These are phyloP conservation scores for Netelia melanura DNA, from an alignment of 2,888 invertebrate genomes.

Conservation along the genomic window DNA sequence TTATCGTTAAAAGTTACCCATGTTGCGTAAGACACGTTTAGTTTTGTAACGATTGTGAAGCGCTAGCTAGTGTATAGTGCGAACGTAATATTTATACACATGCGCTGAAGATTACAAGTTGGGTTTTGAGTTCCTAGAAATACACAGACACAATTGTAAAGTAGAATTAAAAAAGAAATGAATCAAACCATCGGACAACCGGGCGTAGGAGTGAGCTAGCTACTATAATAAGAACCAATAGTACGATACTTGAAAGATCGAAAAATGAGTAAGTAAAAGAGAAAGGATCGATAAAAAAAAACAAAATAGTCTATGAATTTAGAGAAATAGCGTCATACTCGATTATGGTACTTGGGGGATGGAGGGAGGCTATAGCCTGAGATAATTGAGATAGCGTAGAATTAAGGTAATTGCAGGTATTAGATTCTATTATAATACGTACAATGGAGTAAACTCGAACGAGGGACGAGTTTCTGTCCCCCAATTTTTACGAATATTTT, in stretches of 20 bases:
- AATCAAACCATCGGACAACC: conserved; percentile 48
- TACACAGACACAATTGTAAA: conserved; percentile 40
- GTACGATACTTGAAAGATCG: conserved; percentile 11
- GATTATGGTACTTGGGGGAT: conserved; percentile 25
- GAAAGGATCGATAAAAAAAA: conserved; percentile 39
- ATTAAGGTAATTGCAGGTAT: conserved; percentile 52
- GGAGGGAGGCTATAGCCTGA: not conserved
- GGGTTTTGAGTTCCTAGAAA: conserved; percentile 63
- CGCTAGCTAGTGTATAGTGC: conserved; percentile 10
- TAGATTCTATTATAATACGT: conserved; percentile 51
- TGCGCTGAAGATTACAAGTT: conserved; percentile 51
- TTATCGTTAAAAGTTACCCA: not conserved
- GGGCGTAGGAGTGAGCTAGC: conserved; percentile 30
- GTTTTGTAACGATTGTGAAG: conserved; percentile 19
- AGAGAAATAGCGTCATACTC: conserved; percentile 29
- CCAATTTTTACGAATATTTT: conserved; percentile 12
- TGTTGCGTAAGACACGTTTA: not conserved
- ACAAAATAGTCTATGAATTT: conserved; percentile 44
- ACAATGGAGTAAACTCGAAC: conserved; percentile 9
- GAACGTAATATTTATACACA: conserved; percentile 35
- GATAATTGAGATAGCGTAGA: conserved; percentile 31
- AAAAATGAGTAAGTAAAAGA: conserved; percentile 4
- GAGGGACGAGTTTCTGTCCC: conserved; percentile 13
- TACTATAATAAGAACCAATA: conserved; percentile 14
- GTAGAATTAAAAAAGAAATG: conserved; percentile 34